These are phyloP conservation scores for Lasioglossum villosulum DNA, from an alignment of 2,888 invertebrate species.

Conservation along the genomic window DNA sequence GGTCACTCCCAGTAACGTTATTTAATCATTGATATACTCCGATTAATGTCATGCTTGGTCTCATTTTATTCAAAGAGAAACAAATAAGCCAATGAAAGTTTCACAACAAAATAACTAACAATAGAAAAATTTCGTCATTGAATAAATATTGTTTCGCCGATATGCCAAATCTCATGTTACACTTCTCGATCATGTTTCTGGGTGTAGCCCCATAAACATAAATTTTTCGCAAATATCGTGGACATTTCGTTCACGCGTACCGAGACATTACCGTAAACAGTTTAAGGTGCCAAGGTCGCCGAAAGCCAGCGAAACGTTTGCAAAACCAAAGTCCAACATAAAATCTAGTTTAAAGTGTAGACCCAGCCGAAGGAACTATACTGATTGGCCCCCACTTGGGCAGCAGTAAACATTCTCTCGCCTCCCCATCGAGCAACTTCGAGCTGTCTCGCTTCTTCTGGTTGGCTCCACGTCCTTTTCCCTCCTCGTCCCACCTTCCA, in stretches of 20 bases:
- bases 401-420: conserved; percentile 83
- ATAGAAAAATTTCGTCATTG: background rate
- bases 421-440: conserved; percentile 60
- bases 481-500: background rate
- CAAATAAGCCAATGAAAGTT: background rate
- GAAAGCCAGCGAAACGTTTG: background rate
- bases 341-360: background rate
- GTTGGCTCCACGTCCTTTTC: background rate
- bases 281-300: background rate
- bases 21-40: background rate
- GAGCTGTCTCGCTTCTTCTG: conserved; percentile 6
- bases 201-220: background rate
- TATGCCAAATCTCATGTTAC: background rate
- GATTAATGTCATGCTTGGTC: background rate
- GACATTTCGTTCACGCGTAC: background rate
- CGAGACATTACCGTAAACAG: background rate
- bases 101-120: background rate
- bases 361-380: conserved; percentile 65
- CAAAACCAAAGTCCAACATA: background rate
- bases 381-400: conserved; percentile 83
- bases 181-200: background rate
- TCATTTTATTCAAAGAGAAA: background rate
- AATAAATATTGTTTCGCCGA: background rate
- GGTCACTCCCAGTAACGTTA: no score
- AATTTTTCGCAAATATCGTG: background rate